phyloP scores from a whole-genome alignment of 2,888 invertebrate species.

The Choristoneura rosaceana region DNA sequence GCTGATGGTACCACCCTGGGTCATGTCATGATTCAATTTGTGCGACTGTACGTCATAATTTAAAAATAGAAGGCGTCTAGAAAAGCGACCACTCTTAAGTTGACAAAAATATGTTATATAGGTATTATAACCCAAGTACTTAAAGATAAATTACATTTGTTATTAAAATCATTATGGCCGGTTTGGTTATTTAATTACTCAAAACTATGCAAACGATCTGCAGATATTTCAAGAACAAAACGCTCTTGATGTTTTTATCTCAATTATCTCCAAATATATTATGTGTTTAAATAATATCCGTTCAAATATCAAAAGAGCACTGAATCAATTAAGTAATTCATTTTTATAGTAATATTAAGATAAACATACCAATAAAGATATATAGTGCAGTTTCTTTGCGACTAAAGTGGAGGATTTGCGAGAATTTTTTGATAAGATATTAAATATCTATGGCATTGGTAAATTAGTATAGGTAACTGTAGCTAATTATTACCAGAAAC shows the following conservation, averaged over 20 bases:
- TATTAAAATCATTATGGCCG: neutral
- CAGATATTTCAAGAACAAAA: neutral
- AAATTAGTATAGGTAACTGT: neutral
- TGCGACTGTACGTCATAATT: too few relatives aligned
- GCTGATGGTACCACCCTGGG: too few relatives aligned
- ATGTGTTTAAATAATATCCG: too few relatives aligned
- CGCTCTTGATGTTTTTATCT: neutral
- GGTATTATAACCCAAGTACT: too few relatives aligned
- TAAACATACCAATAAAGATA: slow-evolving; percentile 9
- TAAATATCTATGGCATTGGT: neutral
- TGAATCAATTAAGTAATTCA: slow-evolving; percentile 3
- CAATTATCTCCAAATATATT: neutral
- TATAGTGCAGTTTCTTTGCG: neutral
- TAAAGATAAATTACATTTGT: too few relatives aligned
- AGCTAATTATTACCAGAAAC: neutral
- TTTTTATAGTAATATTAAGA: slow-evolving; percentile 22
- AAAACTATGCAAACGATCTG: neutral
- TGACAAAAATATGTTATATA: too few relatives aligned
- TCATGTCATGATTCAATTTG: too few relatives aligned
- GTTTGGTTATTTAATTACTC: too few relatives aligned
- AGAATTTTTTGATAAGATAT: neutral
- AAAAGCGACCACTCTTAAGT: too few relatives aligned
- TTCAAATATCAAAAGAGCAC: slow-evolving; percentile 5
- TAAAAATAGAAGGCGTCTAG: too few relatives aligned
- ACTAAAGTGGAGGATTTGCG: neutral